Base-by-base conservation (phyloP, 1,140 invertebrate genomes). In the Meloidogyne exigua region DNA sequence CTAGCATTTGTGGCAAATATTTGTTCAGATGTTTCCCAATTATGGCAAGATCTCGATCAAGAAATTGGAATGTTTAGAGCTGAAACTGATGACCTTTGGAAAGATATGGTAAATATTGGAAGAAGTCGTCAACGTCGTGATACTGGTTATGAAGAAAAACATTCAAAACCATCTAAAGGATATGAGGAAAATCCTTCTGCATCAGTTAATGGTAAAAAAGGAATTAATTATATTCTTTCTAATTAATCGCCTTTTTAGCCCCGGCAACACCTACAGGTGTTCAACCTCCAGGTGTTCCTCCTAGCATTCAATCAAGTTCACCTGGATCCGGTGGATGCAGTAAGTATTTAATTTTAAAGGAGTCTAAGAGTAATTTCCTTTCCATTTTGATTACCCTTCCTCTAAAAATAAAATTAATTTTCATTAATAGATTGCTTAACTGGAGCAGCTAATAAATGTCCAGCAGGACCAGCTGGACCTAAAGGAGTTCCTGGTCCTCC, bases 41-140 rank as follows among this genome's bases (percentile, higher is more conserved):
- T 82, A 57, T 86, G 86, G 86, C 71, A 44, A 12, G 84, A 88
- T 72, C 66, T 86, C 57, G 86, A 88, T 62, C 75, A 64, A 36
- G 85, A 86, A 68, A 86, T 86, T 25, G 67, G 64, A 3, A 68
- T 28, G n/a, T 86, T 86, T 85, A 81, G 81, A 44, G 28, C 78
- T 69, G 75, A 83, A 42, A 87, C 84, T 65, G 86, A 88, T 62
- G 79, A 88, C 32, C 71, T 88, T 44, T 86, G 84, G 84, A 63
- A 72, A 11, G 84, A 86, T 74, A 76, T 86, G 77, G 82, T 85
- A 65, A 26, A 44, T 21, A 63, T 85, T 42, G 77, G 78, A 23
- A 57, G 69, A 13, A 39, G 42, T 42, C 79, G 72, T 26, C 66
- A 69, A 25, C 82, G 82, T 67, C 81, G 81, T 81, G 25, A 82